These are phyloP conservation scores for Eurytoma californica DNA, from an alignment of 2,888 invertebrate species.

Conservation along the genomic window DNA sequence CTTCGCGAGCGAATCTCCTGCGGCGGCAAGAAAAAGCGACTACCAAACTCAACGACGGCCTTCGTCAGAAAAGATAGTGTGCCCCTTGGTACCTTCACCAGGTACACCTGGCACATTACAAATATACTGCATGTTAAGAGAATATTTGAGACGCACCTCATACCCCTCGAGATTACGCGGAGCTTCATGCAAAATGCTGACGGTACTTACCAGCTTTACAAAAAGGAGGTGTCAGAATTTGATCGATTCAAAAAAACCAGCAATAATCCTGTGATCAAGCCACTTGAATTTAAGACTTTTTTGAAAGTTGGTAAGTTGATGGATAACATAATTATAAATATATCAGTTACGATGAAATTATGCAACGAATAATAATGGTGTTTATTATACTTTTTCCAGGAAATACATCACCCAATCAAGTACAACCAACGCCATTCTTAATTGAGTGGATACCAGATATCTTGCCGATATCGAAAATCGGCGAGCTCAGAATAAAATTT, in stretches of 20 bases:
- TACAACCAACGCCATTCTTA: conserved; percentile 81
- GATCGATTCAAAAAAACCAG: conserved; percentile 72
- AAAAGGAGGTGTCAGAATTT: conserved; percentile 72
- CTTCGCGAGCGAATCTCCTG: conserved; percentile 83
- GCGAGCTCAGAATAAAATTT: conserved; percentile 84
- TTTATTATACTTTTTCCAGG: conserved; percentile 68
- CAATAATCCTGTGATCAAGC: conserved; percentile 76
- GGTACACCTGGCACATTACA: conserved; percentile 84
- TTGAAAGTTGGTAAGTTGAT: conserved; percentile 79
- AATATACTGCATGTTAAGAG: conserved; percentile 83
- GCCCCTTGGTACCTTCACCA: conserved; percentile 81
- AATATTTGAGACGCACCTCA: conserved; percentile 83
- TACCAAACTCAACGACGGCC: conserved; percentile 81
- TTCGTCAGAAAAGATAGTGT: conserved; percentile 79
- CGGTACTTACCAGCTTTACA: conserved; percentile 78
- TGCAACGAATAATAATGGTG: not conserved
- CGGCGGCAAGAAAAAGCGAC: conserved; percentile 79
- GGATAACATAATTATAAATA: not conserved
- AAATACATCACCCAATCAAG: conserved; percentile 76
- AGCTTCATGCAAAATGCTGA: conserved; percentile 81
- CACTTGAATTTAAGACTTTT: conserved; percentile 80
- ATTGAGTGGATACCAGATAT: conserved; percentile 88
- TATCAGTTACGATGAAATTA: not conserved
- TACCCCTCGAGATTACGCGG: conserved; percentile 80
- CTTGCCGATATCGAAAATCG: conserved; percentile 82